Percentiles rank a stretch among this genome's conserved stretches.
Conservation (phyloP, 2,113 vertebrate species). For the Brienomyrus longianalis region DNA sequence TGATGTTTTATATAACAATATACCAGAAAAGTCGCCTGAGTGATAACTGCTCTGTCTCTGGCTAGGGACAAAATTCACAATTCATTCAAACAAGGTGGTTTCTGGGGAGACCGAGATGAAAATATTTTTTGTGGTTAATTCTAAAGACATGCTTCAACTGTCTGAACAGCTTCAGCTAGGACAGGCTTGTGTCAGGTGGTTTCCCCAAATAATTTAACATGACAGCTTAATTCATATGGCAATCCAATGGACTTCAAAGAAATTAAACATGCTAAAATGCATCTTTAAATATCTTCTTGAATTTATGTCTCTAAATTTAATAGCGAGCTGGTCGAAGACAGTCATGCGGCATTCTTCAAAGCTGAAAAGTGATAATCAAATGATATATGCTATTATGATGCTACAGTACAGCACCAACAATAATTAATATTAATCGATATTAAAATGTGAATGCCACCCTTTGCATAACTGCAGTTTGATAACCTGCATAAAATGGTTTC, state of each 20-base stretch:
- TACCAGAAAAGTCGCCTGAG: not conserved
- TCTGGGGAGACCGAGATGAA: not conserved
- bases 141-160: not conserved
- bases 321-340: no score
- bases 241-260: not conserved
- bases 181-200: not conserved
- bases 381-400: no score
- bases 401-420: no score
- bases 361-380: no score
- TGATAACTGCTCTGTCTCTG: not conserved
- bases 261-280: no score
- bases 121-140: not conserved
- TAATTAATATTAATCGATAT: no score
- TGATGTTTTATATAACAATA: not conserved
- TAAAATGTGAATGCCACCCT: no score
- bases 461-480: not conserved
- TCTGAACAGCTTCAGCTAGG: not conserved
- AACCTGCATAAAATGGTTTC: not conserved
- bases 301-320: no score
- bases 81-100: not conserved
- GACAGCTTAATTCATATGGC: not conserved
- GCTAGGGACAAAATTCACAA: not conserved
- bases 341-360: no score
- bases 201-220: not conserved
- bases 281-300: no score